Evolutionary conservation across 92 coral and sea anemone genomes (phyloP).

Genomic region (Plumapathes pennacea): DNA sequence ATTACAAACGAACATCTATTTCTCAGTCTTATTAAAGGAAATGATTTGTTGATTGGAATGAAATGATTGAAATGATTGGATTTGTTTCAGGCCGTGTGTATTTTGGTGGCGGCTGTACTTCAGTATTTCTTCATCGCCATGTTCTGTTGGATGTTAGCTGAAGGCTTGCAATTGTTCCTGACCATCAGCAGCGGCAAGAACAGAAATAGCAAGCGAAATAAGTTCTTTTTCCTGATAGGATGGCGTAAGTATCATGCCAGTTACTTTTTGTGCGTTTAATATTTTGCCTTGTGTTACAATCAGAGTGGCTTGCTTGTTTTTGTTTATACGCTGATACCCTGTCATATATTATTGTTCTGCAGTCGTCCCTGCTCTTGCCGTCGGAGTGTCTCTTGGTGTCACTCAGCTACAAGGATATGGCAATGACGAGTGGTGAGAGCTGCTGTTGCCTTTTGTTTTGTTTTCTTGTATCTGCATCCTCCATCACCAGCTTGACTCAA

Average conservation of each 20-base stretch:
- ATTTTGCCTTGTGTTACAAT: not conserved
- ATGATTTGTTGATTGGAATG: no score
- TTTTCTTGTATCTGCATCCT: no score
- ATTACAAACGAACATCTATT: no score
- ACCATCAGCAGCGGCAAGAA: constrained; percentile 76
- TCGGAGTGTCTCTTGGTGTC: constrained; percentile 75
- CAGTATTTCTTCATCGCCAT: constrained; percentile 85
- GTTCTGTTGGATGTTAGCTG: constrained; percentile 85
- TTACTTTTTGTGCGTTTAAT: not conserved
- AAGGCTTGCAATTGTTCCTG: constrained; percentile 79
- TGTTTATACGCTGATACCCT: no score
- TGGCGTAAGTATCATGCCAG: constrained; percentile 65
- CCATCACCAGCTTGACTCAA: no score
- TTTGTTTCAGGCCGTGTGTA: constrained; percentile 67
- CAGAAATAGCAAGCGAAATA: constrained; percentile 61
- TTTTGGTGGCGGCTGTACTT: constrained; percentile 66
- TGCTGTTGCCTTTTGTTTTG: not conserved
- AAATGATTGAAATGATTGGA: no score
- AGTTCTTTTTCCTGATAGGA: constrained; percentile 78
- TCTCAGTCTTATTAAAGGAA: no score
- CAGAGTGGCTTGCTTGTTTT: not conserved
- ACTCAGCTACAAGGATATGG: constrained; percentile 77
- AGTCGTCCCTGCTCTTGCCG: constrained; percentile 76
- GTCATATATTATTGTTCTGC: not conserved
- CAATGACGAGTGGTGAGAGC: constrained; percentile 71